A percentile compares a stretch with the other conserved stretches of the same genome.
phyloP scores from a whole-genome alignment of 2,888 invertebrate genomes.

The Herminia tarsipennalis region DNA sequence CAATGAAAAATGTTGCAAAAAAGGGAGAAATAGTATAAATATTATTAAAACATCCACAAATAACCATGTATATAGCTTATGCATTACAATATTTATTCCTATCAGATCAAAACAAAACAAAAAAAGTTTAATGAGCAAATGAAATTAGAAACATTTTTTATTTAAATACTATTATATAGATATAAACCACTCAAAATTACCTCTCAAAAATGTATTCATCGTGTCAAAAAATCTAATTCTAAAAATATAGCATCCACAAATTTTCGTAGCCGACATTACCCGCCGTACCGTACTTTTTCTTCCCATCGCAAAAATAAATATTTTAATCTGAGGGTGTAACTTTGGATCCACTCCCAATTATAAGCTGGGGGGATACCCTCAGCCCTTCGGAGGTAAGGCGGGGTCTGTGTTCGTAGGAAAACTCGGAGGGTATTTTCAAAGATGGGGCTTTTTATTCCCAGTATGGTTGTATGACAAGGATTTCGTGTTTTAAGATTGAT shows the following conservation, averaged over 20 bases:
- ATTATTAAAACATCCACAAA: too few relatives aligned
- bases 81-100: too few relatives aligned
- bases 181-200: too few relatives aligned
- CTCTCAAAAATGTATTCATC: too few relatives aligned
- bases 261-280: conserved; percentile 43
- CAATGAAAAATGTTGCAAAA: too few relatives aligned
- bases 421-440: conserved; percentile 27
- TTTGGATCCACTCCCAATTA: conserved; percentile 66
- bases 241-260: not conserved
- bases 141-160: too few relatives aligned
- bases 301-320: conserved; percentile 78
- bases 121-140: too few relatives aligned
- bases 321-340: conserved; percentile 73
- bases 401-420: conserved; percentile 27
- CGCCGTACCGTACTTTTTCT: conserved; percentile 62
- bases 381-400: conserved; percentile 43
- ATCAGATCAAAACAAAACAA: too few relatives aligned
- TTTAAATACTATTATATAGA: too few relatives aligned
- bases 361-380: conserved; percentile 44
- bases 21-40: too few relatives aligned
- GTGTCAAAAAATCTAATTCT: too few relatives aligned
- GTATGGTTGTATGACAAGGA: not conserved
- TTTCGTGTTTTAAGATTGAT: not conserved
- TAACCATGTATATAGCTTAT: too few relatives aligned
- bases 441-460: conserved; percentile 17